A percentile compares a stretch with the other conserved stretches of the same genome.
phyloP scores from a whole-genome alignment of 2,113 vertebrate species.

The Colistium nudipinnis region DNA sequence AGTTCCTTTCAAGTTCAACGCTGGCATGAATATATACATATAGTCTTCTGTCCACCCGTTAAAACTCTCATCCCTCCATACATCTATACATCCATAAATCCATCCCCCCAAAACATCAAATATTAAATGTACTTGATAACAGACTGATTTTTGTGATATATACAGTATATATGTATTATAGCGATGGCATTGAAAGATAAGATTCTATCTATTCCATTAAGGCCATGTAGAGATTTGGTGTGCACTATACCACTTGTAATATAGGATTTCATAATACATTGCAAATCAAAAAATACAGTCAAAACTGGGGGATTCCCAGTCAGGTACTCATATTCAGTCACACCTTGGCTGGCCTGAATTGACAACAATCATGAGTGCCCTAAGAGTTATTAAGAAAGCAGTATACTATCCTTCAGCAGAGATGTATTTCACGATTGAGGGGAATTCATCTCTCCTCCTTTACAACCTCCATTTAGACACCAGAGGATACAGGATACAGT shows the following conservation, averaged over 20 bases:
- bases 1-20: background rate
- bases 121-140: conserved; percentile 3
- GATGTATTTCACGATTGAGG: background rate
- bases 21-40: background rate
- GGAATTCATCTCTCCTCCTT: background rate
- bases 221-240: background rate
- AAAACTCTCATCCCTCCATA: background rate
- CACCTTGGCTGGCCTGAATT: no score
- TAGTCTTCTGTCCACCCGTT: background rate
- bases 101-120: background rate
- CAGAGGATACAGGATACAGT: background rate
- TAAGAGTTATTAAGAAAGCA: no score
- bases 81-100: background rate
- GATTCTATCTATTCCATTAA: no score
- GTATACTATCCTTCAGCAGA: no score
- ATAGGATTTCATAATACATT: background rate
- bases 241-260: background rate
- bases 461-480: background rate
- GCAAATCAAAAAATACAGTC: no score
- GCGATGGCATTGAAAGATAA: background rate
- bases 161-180: no score
- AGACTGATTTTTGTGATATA: background rate
- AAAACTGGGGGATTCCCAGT: no score
- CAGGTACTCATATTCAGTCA: no score
- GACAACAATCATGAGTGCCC: no score